A percentile compares a stretch with the other conserved stretches of the same genome.
Conservation (phyloP, 2,888 invertebrate species). For the Chrysotoxum bicinctum region DNA sequence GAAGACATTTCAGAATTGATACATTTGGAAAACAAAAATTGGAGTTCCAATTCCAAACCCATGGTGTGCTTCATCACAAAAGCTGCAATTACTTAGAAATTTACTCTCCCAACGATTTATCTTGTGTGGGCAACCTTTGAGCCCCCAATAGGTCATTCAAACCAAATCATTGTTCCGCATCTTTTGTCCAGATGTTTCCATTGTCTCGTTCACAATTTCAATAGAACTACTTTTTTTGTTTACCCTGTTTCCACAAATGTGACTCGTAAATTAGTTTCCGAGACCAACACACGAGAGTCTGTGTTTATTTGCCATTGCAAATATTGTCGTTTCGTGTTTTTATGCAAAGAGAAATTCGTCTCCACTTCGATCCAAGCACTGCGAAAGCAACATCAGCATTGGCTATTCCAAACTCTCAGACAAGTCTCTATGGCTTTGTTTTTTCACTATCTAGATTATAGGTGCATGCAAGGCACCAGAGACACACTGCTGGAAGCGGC, state of each 20-base stretch:
- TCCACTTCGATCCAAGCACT: slow-evolving; percentile 1
- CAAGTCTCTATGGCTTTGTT: slow-evolving; percentile 32
- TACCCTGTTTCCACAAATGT: slow-evolving; percentile 26
- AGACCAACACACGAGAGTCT: slow-evolving; percentile 19
- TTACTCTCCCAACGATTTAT: background rate
- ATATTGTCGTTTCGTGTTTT: background rate
- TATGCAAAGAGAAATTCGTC: slow-evolving; percentile 47
- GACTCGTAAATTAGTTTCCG: slow-evolving; percentile 35
- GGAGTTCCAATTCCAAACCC: background rate
- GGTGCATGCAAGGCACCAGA: background rate
- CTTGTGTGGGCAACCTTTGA: slow-evolving; percentile 32
- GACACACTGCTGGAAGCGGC: slow-evolving; percentile 22
- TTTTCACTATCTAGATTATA: slow-evolving; percentile 10
- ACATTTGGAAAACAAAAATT: background rate
- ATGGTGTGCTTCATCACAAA: background rate
- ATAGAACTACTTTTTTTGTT: slow-evolving; percentile 2
- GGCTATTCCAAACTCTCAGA: slow-evolving; percentile 14
- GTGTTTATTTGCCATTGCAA: slow-evolving; percentile 12
- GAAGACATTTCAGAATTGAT: background rate
- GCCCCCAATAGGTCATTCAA: slow-evolving; percentile 37
- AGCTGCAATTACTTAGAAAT: slow-evolving; percentile 3
- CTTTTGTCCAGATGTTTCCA: slow-evolving; percentile 48
- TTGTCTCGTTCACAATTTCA: slow-evolving; percentile 28
- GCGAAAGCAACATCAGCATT: background rate
- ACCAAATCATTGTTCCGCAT: slow-evolving; percentile 31